Conservation (phyloP, 2,888 invertebrate genomes). For the Hypsopygia costalis region DNA sequence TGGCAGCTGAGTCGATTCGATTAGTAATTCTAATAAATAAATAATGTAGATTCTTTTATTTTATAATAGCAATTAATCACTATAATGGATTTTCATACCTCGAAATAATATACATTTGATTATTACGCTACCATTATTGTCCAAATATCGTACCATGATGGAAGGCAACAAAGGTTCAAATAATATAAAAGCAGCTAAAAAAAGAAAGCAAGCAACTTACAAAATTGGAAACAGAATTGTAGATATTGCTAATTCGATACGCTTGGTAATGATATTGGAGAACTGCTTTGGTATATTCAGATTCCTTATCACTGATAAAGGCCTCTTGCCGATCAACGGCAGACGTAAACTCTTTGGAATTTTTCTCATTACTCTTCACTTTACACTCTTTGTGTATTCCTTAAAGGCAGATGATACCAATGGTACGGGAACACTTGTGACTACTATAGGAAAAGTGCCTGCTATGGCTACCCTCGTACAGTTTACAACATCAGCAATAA, state of each 20-base stretch:
- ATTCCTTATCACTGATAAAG: neutral
- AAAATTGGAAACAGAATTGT: neutral
- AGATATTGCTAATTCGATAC: neutral
- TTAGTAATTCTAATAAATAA: no score
- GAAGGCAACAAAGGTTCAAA: neutral
- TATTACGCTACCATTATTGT: neutral
- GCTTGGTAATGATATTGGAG: neutral
- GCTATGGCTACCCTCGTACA: neutral
- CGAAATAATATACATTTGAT: no score
- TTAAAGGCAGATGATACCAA: neutral
- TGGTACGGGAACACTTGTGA: neutral
- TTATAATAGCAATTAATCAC: no score
- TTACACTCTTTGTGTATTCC: neutral
- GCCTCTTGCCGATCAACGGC: neutral
- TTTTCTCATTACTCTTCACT: neutral
- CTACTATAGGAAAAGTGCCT: neutral
- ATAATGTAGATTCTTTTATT: no score
- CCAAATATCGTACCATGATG: neutral
- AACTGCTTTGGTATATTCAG: neutral
- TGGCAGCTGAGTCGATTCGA: no score
- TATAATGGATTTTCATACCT: no score
- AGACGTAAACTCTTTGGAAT: neutral
- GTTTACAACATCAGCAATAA: neutral
- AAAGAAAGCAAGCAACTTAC: neutral
- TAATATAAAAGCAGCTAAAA: neutral